A percentile compares a stretch with the other conserved stretches of the same genome.
Conservation (phyloP, 2,797 vertebrate species). For the Pipistrellus kuhlii region DNA sequence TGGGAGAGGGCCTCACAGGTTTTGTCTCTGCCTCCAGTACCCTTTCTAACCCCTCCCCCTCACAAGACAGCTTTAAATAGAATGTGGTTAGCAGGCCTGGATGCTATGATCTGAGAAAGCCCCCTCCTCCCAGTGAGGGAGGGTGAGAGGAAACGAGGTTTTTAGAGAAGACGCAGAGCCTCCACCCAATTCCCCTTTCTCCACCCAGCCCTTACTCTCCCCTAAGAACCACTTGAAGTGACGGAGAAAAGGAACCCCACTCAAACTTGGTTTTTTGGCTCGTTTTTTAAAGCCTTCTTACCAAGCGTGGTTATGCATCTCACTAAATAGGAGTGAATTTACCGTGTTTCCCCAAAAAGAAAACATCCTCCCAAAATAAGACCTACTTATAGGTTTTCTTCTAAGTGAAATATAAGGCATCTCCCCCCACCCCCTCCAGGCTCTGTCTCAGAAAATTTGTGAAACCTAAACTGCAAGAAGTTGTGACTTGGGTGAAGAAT, state of each 20-base stretch:
- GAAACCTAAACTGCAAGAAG: no score
- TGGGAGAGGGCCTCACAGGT: not conserved
- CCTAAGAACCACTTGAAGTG: not conserved
- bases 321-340: not conserved
- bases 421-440: no score
- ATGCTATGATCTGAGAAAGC: not conserved
- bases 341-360: no score
- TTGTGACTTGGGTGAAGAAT: no score
- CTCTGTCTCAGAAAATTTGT: no score
- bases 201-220: not conserved
- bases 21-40: not conserved
- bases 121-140: not conserved
- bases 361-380: no score
- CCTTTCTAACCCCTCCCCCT: not conserved
- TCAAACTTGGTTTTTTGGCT: not conserved
- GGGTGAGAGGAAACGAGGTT: conserved; percentile 10
- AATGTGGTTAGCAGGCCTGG: not conserved
- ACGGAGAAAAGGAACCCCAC: not conserved
- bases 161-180: not conserved
- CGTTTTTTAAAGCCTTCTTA: not conserved
- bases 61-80: not conserved
- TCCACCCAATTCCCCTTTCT: conserved; percentile 15
- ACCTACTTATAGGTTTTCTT: no score
- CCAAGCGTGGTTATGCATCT: not conserved
- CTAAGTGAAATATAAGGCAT: no score